Percentiles rank a stretch among this genome's conserved stretches.
These are phyloP conservation scores for Drosophila tanythrix DNA, from an alignment of 2,888 invertebrate species.

Conservation along the genomic window DNA sequence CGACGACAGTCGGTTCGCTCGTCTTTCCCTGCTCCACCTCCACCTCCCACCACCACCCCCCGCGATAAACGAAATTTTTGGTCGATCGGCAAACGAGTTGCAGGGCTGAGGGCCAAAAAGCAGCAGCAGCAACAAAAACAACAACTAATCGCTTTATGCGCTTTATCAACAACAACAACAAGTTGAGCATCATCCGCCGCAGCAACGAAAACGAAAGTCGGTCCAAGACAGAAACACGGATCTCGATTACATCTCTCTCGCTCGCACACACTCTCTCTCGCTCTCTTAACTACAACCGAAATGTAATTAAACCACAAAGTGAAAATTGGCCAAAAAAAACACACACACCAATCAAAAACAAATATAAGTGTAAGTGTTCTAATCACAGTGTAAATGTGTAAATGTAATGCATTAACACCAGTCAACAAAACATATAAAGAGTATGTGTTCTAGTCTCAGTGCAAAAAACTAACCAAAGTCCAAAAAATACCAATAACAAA, in stretches of 20 bases:
- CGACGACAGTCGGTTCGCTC: constrained; percentile 47
- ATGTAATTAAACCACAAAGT: constrained; percentile 40
- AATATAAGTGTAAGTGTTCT: neutral
- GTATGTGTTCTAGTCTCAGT: neutral
- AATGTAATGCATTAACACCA: neutral
- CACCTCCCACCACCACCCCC: constrained; percentile 19
- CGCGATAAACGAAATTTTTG: constrained; percentile 52
- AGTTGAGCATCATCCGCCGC: constrained; percentile 28
- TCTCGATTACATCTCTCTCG: constrained; percentile 27
- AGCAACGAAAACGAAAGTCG: constrained; percentile 77
- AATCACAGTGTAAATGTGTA: neutral
- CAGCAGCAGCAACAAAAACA: constrained; percentile 6
- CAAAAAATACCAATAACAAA: neutral
- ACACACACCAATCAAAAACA: constrained; percentile 2
- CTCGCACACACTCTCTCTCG: neutral
- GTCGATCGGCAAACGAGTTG: constrained; percentile 63
- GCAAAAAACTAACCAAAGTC: neutral
- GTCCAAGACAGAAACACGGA: constrained; percentile 44
- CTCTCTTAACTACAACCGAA: constrained; percentile 20
- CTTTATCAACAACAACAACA: constrained; percentile 67
- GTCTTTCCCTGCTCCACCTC: neutral
- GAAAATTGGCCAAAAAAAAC: constrained; percentile 43
- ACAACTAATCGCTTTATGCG: constrained; percentile 58
- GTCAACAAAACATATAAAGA: neutral
- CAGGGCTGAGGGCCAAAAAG: constrained; percentile 66